Base-by-base conservation (phyloP, 30 jellyfish, hydroid and myxozoan species). In the Pelagia noctiluca region DNA sequence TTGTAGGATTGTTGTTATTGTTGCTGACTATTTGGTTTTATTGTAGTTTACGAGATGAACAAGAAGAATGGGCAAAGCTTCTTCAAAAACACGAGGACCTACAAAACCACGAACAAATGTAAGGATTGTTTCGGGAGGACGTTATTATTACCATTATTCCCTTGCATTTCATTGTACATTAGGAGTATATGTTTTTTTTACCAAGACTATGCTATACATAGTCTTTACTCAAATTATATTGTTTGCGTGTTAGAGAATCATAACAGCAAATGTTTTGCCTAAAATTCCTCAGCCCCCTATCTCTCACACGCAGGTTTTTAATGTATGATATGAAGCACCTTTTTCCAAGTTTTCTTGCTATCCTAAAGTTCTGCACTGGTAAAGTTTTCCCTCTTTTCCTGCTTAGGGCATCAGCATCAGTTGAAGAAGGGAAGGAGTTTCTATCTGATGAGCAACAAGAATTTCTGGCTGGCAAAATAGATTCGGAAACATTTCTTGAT, bases 391-490 rank as follows among this genome's bases (percentile, higher is more conserved):
- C 16, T 8, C 12, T 42, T 42, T 42, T 42, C 8, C 16, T 8
- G 16, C 21, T 8, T 19, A 52, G 68, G 21, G 16, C 68, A 52
- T 52, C 68, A 12, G 29, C 49, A 3, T 4, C 32, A 5, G 26
- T 62, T 0, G 3, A 30, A 18, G 72, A 1, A 29, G 48, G 0
- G n/a, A 32, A 73, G 23, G 21, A 50, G 46, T 21, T 28, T 80
- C 47, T 80, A 31, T 65, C 90, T 0, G 79, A 80, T 13, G 82
- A 65, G 18, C 84, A 80, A 49, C 54, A 26, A 46, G 50, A 65
- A 19, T 30, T 80, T 33, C 23, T 80, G 47, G 78, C 50, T 28
- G 52, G 46, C 53, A 31, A 75, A 31, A 34, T 80, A 19, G 69
- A 80, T 49, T 67, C 84, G 11, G 49, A 69, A 7, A 77, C 50